A percentile compares a stretch with the other conserved stretches of the same genome.
Evolutionary conservation across 2,888 invertebrate genomes (phyloP).

Genomic region (Leptinotarsa tumamoca): DNA sequence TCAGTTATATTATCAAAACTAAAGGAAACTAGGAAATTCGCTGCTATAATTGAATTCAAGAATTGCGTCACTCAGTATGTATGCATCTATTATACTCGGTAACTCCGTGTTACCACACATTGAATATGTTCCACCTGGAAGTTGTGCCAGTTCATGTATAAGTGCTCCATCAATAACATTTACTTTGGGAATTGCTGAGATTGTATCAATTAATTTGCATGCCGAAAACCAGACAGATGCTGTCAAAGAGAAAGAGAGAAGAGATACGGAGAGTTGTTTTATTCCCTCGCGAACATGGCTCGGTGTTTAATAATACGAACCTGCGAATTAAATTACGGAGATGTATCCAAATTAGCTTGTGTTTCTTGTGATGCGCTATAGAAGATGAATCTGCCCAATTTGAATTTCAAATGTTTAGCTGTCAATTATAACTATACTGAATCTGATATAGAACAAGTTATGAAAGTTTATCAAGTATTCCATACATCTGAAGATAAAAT

Average conservation of each 20-base stretch:
- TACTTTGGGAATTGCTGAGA: not conserved
- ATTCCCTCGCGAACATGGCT: not conserved
- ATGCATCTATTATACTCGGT: not conserved
- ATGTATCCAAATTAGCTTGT: not conserved
- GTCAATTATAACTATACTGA: too few species aligned
- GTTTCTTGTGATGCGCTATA: not conserved
- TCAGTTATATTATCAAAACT: not conserved
- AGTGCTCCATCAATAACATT: conserved; percentile 3
- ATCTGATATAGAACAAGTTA: too few species aligned
- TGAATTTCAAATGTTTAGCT: too few species aligned
- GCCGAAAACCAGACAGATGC: not conserved
- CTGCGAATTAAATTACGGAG: not conserved
- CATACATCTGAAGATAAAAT: too few species aligned
- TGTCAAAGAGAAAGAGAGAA: not conserved
- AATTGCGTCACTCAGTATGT: not conserved
- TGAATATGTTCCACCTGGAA: not conserved
- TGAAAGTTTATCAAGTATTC: too few species aligned
- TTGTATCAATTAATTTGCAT: conserved; percentile 11
- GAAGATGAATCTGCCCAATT: not conserved
- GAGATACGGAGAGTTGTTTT: not conserved
- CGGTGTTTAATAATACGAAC: not conserved
- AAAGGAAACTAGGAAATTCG: not conserved
- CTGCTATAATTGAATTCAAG: not conserved
- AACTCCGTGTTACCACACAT: not conserved
- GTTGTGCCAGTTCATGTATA: not conserved